Conservation (phyloP, 2,888 invertebrate genomes). For the Drosophila anomalipes region DNA sequence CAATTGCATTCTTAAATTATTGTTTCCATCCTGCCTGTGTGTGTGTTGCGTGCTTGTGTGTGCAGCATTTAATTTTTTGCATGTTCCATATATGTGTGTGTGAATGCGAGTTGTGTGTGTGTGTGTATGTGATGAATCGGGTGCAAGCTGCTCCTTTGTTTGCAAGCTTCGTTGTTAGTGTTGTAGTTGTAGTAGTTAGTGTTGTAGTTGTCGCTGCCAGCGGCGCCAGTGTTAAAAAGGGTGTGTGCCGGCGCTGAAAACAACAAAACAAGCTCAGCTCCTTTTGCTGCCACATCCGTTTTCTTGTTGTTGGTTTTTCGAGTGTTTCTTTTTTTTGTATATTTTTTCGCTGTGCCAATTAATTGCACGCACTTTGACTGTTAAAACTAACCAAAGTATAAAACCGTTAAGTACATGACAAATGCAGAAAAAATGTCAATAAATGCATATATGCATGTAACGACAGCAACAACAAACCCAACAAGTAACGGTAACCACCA, state of each 20-base stretch:
- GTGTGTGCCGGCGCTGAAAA: constrained; percentile 62
- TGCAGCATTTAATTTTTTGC: constrained; percentile 53
- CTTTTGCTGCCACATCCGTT: constrained; percentile 59
- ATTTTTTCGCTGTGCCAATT: constrained; percentile 44
- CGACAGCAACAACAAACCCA: constrained; percentile 33
- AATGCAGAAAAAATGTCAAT: constrained; percentile 69
- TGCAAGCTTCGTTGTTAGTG: constrained; percentile 57
- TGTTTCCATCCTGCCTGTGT: constrained; percentile 37
- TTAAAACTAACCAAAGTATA: constrained; percentile 30
- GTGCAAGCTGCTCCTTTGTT: constrained; percentile 77
- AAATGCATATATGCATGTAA: constrained; percentile 67
- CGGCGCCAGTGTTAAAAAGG: constrained; percentile 64
- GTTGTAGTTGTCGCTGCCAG: constrained; percentile 46
- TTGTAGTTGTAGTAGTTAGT: constrained; percentile 38
- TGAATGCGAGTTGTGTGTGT: constrained; percentile 14
- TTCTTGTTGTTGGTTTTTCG: constrained; percentile 26
- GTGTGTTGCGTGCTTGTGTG: constrained; percentile 21
- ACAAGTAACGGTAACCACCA: constrained; percentile 63
- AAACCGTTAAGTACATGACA: constrained; percentile 39
- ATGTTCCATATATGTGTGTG: constrained; percentile 32
- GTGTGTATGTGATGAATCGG: constrained; percentile 54
- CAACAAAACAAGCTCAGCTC: constrained; percentile 37
- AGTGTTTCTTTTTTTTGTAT: constrained; percentile 3
- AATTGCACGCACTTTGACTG: constrained; percentile 64
- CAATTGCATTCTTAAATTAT: constrained; percentile 43